Base-by-base conservation (phyloP, 2,797 vertebrate species). In the Sardinella longiceps region DNA sequence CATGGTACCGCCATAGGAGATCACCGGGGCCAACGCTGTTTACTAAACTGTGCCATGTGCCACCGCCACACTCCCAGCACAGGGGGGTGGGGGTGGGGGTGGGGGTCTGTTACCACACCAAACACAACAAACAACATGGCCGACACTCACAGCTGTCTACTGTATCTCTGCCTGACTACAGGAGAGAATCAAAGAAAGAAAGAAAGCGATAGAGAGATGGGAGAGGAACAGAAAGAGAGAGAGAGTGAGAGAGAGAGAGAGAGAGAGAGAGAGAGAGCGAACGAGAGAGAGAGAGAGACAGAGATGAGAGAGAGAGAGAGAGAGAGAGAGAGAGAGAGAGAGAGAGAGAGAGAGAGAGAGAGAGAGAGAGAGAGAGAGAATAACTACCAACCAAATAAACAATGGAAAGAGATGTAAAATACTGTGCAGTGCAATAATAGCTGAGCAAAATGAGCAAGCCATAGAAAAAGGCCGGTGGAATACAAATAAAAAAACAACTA, bases 21-120 rank as follows among this genome's bases (percentile, higher is more conserved):
- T 77, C 33, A 77, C 33, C 4, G 20, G 37, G 70, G 70, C 25
- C 6, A 23, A 18, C 70, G 37, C 33, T 82, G 83, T 80, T 58
- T 60, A 70, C 85, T 86, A 84, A 86, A 84, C 85, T 58, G 63
- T 81, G 80, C 33, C 4, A 80, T 84, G 83, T 63, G 85, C 74
- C 74, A 37, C 60, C 18, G 43, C 33, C 70, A 39, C 15, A 15
- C 28, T 20, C 28, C 43, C 37, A 1, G 70, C 70, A 23, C 18
- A 20, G 43, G 70, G 70, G 37, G n/a, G n/a, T n/a, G n/a, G n/a
- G n/a, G n/a, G n/a, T n/a, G n/a, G n/a, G n/a, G n/a, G n/a, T n/a
- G n/a, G n/a, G n/a, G 39, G 70, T 43, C 33, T 77, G 33, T 23
- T 39, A 23, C 33, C 70, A 77, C 70, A 23, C 14, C 20, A 70